phyloP scores from a whole-genome alignment of 2,888 invertebrate genomes.

The Julus scandinavius region DNA sequence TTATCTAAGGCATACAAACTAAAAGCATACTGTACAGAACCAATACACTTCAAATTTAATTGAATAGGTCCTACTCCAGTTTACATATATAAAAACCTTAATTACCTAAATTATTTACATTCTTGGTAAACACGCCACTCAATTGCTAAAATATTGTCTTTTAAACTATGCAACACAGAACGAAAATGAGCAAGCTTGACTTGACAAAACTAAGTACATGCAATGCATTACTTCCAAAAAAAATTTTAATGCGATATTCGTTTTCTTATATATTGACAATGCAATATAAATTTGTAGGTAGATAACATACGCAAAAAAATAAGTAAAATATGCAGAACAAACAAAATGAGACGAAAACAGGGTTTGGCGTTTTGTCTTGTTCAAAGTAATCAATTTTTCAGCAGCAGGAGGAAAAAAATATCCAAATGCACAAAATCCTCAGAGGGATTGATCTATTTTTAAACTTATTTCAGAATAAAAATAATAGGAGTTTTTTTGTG shows the following conservation, averaged over 20 bases:
- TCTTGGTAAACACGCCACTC: not conserved
- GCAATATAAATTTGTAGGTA: not conserved
- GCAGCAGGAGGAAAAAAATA: not conserved
- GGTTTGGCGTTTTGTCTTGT: not conserved
- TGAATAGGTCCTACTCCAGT: not conserved
- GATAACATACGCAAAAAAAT: not conserved
- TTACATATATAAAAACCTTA: not conserved
- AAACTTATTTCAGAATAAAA: conserved; percentile 26
- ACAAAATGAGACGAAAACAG: not conserved
- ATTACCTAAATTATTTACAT: not conserved
- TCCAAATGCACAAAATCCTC: not conserved
- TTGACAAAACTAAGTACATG: not conserved
- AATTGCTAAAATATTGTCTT: not conserved
- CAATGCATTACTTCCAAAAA: not conserved
- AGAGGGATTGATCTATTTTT: conserved; percentile 14
- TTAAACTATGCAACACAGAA: not conserved
- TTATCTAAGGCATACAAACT: too few relatives aligned
- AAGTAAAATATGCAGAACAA: not conserved
- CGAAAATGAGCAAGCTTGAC: not conserved
- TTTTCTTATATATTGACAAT: not conserved
- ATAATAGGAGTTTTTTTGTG: conserved; percentile 35
- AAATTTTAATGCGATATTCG: not conserved
- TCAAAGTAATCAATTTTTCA: conserved; percentile 28
- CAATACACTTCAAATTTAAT: not conserved
- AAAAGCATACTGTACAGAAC: too few relatives aligned